These are phyloP conservation scores for Lasioglossum leucozonium DNA, from an alignment of 2,888 invertebrate species.

Conservation along the genomic window DNA sequence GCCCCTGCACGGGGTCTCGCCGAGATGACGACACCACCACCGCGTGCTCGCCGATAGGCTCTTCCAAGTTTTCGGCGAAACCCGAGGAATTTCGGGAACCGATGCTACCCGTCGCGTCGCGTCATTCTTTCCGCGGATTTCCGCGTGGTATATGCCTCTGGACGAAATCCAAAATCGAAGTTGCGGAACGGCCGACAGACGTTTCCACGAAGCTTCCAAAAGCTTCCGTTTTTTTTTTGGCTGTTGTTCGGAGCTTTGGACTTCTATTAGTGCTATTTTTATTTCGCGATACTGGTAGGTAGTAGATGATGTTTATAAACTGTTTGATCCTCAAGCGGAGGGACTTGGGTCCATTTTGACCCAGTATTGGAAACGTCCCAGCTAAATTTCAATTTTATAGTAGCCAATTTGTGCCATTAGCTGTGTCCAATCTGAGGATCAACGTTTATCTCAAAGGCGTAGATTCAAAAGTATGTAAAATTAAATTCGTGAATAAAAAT, in stretches of 20 bases:
- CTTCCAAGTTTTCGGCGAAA: not conserved
- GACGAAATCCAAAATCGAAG: not conserved
- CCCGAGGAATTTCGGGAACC: not conserved
- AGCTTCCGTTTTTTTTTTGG: too few species aligned
- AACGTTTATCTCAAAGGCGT: too few species aligned
- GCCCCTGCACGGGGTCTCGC: not conserved
- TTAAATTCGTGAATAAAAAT: too few species aligned
- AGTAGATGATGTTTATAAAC: too few species aligned
- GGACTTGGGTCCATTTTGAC: too few species aligned
- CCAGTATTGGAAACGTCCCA: too few species aligned
- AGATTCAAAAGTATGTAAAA: too few species aligned
- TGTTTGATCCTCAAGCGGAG: too few species aligned
- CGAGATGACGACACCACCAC: conserved; percentile 3
- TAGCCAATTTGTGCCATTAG: too few species aligned
- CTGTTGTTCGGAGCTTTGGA: not conserved
- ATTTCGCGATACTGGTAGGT: too few species aligned
- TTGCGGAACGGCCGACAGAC: not conserved
- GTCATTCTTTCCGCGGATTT: not conserved
- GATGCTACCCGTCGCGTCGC: not conserved
- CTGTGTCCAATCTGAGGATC: too few species aligned
- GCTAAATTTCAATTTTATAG: too few species aligned
- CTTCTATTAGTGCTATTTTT: not conserved
- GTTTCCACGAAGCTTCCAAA: not conserved
- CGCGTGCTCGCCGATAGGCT: conserved; percentile 28
- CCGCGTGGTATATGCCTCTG: not conserved